Evolutionary conservation across 2,797 vertebrate genomes (phyloP), one percentile per base, ranked within the genome.

Genomic region (Dryobates pubescens): DNA sequence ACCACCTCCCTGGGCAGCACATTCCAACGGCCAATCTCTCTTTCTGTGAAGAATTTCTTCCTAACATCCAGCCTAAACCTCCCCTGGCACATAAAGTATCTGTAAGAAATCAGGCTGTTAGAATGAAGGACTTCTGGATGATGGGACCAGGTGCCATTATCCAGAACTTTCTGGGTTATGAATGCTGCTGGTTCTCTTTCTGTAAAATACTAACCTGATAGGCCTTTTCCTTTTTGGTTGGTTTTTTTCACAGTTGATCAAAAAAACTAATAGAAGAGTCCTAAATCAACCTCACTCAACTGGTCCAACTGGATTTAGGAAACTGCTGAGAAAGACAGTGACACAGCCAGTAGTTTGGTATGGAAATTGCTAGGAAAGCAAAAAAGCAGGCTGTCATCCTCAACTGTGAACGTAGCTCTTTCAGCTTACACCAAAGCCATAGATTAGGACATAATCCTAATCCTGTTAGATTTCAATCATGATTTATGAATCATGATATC

Each of bases 301-400:
- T 85, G 86, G 88, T 93, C 68, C 24, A 89, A 85, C 83, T 17
- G 51, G 90, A 63, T 95, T 80, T 82, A 58, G 38, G 29, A 82
- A 91, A 65, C 0, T 17, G 36, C 68, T 76, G 77, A 79, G 61
- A 67, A 76, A 84, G 82, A 67, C 34, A 51, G 22, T 72, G 84
- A 82, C 18, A 5, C 36, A 84, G 59, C 45, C 1, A 0, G 22
- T 57, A 83, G 63, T 63, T 87, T 83, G 59, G 17, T 73, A 58
- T 72, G 78, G 70, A 88, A 90, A 95, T 88, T 82, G 75, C 72
- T 75, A 92, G 62, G 75, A 65, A 86, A 80, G 75, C 69, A 90
- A 86, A 92, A 49, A 82, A 82, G 26, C 38, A 93, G 51, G 38
- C 13, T 69, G 17, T 68, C 71, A 62, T 68, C 89, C n/a, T 63